A percentile compares a stretch with the other conserved stretches of the same genome.
phyloP scores from a whole-genome alignment of 2,797 vertebrate genomes.

The Lagorchestes hirsutus region DNA sequence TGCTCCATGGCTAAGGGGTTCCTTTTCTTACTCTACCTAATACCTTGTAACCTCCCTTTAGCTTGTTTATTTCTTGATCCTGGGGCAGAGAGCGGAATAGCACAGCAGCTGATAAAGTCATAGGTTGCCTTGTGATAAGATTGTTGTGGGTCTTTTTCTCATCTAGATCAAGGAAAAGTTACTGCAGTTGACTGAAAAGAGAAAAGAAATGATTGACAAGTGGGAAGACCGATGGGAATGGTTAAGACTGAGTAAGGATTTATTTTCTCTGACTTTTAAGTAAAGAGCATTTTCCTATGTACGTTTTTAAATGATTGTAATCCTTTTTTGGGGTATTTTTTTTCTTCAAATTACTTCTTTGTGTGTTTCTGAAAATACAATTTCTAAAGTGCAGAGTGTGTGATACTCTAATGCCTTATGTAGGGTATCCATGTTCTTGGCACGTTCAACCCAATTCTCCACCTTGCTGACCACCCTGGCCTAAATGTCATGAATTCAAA shows the following conservation, averaged over 20 bases:
- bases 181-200: constrained; percentile 96
- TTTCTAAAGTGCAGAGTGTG: constrained; percentile 14
- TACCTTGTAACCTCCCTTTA: neutral
- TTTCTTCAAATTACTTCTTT: neutral
- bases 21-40: neutral
- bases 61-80: neutral
- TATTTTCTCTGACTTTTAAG: constrained; percentile 42
- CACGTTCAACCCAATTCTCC: neutral
- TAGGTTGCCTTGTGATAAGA: constrained; percentile 29
- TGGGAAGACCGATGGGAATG: constrained; percentile 99
- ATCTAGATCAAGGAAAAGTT: constrained; percentile 96
- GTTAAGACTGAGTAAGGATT: constrained; percentile 95
- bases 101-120: neutral
- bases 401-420: neutral
- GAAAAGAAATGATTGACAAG: constrained; percentile 99
- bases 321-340: neutral
- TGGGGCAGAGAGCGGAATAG: neutral
- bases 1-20: neutral
- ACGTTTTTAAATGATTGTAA: neutral
- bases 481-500: neutral
- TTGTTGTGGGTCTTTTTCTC: neutral
- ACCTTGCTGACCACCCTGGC: neutral
- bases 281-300: constrained; percentile 4
- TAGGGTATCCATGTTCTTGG: neutral
- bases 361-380: neutral